Conservation (phyloP, 1,140 invertebrate genomes). For the Lordiphosa mommai region DNA sequence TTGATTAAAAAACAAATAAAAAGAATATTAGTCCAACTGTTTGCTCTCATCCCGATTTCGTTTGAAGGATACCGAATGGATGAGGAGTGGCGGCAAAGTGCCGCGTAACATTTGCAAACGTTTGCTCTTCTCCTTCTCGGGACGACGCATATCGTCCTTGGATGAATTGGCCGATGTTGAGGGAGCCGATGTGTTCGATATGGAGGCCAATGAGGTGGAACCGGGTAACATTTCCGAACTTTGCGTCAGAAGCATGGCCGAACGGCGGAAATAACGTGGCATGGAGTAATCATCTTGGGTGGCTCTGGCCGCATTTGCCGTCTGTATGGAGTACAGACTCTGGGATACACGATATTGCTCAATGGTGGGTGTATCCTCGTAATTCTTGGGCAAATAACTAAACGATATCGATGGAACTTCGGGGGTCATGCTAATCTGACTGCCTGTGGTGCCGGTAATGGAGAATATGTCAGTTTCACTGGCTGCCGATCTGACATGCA, state of each 20-base stretch:
- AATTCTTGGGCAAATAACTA: constrained; percentile 75
- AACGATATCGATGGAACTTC: constrained; percentile 79
- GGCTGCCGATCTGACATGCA: constrained; percentile 57
- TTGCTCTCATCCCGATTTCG: constrained; percentile 70
- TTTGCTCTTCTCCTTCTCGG: constrained; percentile 72
- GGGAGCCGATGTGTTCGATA: constrained; percentile 39
- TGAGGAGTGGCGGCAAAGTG: constrained; percentile 70
- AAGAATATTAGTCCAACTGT: constrained; percentile 52
- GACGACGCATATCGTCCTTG: constrained; percentile 50
- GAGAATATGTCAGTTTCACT: constrained; percentile 78
- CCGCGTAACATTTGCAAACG: constrained; percentile 70
- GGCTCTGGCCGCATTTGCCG: constrained; percentile 63
- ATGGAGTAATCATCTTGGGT: constrained; percentile 72
- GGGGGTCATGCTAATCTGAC: constrained; percentile 78
- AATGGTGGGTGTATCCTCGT: constrained; percentile 78
- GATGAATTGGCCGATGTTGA: constrained; percentile 42
- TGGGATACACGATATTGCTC: constrained; percentile 78
- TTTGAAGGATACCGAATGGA: constrained; percentile 76
- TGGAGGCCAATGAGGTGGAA: constrained; percentile 45
- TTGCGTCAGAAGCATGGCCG: constrained; percentile 62
- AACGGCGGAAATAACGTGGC: constrained; percentile 75
- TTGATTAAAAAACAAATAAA: constrained; percentile 2
- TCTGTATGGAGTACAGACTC: constrained; percentile 76
- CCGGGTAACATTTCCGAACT: constrained; percentile 61
- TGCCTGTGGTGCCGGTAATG: constrained; percentile 66